These are phyloP conservation scores for Desmodus rotundus DNA, from an alignment of 2,113 vertebrate species.

Conservation along the genomic window DNA sequence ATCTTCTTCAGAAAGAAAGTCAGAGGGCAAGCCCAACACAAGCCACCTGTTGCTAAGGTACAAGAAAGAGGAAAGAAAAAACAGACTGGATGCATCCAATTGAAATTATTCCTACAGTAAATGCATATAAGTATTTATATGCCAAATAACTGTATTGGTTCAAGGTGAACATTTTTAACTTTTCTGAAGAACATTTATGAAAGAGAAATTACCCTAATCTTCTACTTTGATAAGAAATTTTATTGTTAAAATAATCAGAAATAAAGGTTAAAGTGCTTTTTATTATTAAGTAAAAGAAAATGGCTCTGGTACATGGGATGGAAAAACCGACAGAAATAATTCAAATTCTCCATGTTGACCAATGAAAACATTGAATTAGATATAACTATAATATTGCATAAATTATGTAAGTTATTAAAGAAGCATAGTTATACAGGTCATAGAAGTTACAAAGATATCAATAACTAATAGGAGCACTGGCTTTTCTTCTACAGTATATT, in stretches of 20 bases:
- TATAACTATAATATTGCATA: background rate
- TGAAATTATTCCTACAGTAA: background rate
- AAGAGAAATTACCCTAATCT: background rate
- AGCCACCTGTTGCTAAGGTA: background rate
- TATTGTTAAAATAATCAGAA: background rate
- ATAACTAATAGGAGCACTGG: background rate
- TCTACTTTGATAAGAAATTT: background rate
- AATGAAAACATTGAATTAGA: background rate
- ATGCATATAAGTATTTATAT: background rate
- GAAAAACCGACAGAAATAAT: background rate
- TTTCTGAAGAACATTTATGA: background rate
- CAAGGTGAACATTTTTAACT: background rate
- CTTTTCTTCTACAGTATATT: constrained; percentile 27
- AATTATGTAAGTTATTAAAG: background rate
- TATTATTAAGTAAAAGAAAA: background rate
- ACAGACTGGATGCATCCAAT: background rate
- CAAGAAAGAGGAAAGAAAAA: background rate
- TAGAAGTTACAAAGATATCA: background rate
- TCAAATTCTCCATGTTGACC: background rate
- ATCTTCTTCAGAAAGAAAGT: background rate
- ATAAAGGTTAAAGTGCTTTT: background rate
- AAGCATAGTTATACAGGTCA: background rate
- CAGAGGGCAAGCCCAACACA: background rate
- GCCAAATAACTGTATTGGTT: background rate
- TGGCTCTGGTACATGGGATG: background rate